phyloP scores from a whole-genome alignment of 2,888 invertebrate species.

The Coronaproctus castanopsis region DNA sequence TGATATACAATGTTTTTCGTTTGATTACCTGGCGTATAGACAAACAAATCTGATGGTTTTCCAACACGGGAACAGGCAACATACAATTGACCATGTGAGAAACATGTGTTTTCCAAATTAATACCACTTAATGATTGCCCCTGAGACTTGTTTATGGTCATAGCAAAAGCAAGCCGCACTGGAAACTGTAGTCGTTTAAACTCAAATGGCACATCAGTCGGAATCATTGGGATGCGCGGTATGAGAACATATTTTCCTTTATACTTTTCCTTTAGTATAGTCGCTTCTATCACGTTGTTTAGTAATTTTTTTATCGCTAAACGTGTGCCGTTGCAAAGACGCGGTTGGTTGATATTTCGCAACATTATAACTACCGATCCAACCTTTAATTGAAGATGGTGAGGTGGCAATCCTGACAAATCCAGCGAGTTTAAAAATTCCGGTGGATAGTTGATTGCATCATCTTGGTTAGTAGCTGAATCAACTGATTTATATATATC shows the following conservation, averaged over 20 bases:
- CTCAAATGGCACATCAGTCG: background rate
- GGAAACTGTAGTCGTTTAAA: background rate
- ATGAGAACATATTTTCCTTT: background rate
- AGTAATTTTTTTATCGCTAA: too few species aligned
- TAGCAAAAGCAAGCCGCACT: background rate
- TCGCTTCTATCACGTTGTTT: background rate
- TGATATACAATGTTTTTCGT: too few species aligned
- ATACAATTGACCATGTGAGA: too few species aligned
- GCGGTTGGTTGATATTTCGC: background rate
- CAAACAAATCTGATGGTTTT: too few species aligned
- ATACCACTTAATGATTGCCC: background rate
- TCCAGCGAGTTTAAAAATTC: background rate
- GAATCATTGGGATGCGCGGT: background rate
- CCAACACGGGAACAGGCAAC: too few species aligned
- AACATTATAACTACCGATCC: background rate
- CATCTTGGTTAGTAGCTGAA: too few species aligned
- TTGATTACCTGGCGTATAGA: too few species aligned
- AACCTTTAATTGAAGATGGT: background rate
- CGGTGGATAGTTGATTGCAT: too few species aligned
- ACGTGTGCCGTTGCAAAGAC: background rate
- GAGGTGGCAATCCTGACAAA: background rate
- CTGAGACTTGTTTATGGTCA: background rate
- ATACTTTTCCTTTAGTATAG: background rate
- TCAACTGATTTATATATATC: too few species aligned
- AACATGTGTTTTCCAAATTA: too few species aligned